Evolutionary conservation across 2,888 invertebrate genomes (phyloP).

Genomic region (Cosmia pyralina): DNA sequence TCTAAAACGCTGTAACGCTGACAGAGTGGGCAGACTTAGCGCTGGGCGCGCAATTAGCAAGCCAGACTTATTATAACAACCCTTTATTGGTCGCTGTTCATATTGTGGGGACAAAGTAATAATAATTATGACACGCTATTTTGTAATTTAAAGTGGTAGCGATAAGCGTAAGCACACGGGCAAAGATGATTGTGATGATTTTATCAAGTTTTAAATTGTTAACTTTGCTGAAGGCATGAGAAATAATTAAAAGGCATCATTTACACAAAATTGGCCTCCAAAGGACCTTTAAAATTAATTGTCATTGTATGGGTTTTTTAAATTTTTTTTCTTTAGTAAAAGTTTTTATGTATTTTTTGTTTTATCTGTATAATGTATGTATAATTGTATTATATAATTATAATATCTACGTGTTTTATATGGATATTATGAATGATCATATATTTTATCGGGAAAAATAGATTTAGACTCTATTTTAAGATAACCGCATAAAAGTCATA

Average conservation of each 20-base stretch:
- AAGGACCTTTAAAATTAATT: neutral
- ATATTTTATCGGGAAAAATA: no score
- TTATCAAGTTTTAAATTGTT: neutral
- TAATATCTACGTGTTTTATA: neutral
- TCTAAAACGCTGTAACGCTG: conserved; percentile 52
- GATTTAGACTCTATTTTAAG: neutral
- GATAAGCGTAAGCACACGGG: neutral
- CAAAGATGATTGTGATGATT: neutral
- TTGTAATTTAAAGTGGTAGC: neutral
- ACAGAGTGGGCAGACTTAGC: conserved; percentile 62
- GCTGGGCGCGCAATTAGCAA: conserved; percentile 62
- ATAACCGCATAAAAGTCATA: neutral
- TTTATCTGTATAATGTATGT: neutral
- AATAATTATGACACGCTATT: neutral
- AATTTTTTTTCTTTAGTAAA: neutral
- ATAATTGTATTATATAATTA: neutral
- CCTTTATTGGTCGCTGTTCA: conserved; percentile 62
- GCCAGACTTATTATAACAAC: conserved; percentile 65
- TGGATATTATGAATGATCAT: no score
- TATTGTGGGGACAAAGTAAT: conserved; percentile 36
- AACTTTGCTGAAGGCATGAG: neutral
- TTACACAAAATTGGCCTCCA: neutral
- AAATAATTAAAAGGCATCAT: neutral
- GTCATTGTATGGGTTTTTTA: neutral
- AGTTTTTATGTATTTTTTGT: neutral